A percentile compares a stretch with the other conserved stretches of the same genome.
Evolutionary conservation across 1,140 invertebrate species (phyloP).

Genomic region (Lucilia cuprina): DNA sequence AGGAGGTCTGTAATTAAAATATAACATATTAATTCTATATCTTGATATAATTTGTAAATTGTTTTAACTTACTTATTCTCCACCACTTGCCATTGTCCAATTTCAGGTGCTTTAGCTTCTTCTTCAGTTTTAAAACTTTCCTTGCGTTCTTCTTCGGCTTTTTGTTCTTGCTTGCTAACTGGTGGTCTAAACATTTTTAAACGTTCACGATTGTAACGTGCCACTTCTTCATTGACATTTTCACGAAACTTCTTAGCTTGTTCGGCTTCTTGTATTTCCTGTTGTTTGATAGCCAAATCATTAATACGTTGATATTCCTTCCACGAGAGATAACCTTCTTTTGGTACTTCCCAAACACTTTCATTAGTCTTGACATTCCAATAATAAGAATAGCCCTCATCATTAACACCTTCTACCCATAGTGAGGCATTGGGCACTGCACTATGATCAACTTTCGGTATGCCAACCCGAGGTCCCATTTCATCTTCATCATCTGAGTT

Average conservation of each 20-base stretch:
- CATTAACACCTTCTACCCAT: constrained; percentile 74
- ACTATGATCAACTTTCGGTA: constrained; percentile 56
- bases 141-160: constrained; percentile 63
- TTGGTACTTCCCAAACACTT: constrained; percentile 71
- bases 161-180: constrained; percentile 52
- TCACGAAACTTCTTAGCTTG: constrained; percentile 52
- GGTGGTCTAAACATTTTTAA: constrained; percentile 46
- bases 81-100: constrained; percentile 72
- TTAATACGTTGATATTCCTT: constrained; percentile 70
- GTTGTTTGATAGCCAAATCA: constrained; percentile 64
- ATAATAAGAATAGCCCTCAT: constrained; percentile 78
- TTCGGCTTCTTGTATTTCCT: constrained; percentile 61
- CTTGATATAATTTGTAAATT: not conserved
- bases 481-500: constrained; percentile 61
- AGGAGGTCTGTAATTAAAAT: constrained; percentile 45
- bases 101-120: constrained; percentile 67
- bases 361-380: constrained; percentile 79
- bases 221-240: constrained; percentile 58
- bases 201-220: constrained; percentile 63
- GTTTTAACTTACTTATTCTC: constrained; percentile 63
- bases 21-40: not conserved
- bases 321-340: constrained; percentile 71
- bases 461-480: constrained; percentile 52
- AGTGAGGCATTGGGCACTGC: constrained; percentile 59
- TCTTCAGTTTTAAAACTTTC: constrained; percentile 63